Evolutionary conservation across 2,888 invertebrate species (phyloP).

Genomic region (Achlya flavicornis): DNA sequence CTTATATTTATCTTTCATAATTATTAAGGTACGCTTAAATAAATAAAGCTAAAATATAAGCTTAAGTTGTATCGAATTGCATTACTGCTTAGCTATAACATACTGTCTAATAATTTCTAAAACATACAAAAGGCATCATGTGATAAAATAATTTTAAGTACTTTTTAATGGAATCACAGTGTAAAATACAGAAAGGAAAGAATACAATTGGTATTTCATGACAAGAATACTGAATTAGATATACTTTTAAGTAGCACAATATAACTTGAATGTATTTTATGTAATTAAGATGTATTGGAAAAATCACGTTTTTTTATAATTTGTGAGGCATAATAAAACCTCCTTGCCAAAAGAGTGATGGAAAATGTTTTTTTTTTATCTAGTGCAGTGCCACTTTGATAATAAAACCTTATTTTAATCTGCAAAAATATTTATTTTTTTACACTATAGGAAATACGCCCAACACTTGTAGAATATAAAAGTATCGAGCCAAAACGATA

Average conservation of each 20-base stretch:
- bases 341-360: not conserved
- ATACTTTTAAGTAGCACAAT: not conserved
- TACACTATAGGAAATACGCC: conserved; percentile 9
- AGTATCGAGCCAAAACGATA: not conserved
- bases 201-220: not conserved
- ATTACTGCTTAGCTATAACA: not conserved
- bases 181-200: conserved; percentile 22
- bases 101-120: conserved; percentile 4
- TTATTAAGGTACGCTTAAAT: too few species aligned
- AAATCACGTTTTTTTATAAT: not conserved
- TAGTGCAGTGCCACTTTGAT: conserved; percentile 16
- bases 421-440: conserved; percentile 19
- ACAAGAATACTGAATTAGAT: conserved; percentile 6
- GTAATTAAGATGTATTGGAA: not conserved
- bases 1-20: too few species aligned
- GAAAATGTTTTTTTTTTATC: not conserved
- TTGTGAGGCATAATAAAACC: not conserved
- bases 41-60: not conserved
- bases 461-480: not conserved
- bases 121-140: conserved; percentile 29
- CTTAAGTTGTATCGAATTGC: not conserved
- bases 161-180: conserved; percentile 14
- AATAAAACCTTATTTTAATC: conserved; percentile 23
- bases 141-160: conserved; percentile 33
- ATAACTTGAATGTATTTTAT: not conserved